Conservation (phyloP, 2,113 vertebrate species). For the Ceyx cyanopectus region DNA sequence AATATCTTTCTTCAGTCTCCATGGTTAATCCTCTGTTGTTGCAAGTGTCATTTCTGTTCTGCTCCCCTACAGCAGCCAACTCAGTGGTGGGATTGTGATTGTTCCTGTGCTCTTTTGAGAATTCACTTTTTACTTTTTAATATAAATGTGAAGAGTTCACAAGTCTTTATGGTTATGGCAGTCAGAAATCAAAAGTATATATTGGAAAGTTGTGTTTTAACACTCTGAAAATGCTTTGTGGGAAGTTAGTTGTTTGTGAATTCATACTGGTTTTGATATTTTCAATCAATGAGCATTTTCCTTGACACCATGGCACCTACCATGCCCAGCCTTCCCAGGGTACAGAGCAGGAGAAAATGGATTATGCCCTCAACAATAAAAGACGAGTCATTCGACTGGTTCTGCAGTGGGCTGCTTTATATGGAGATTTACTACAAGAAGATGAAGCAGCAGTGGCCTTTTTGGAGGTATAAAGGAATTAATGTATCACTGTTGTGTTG, state of each 20-base stretch:
- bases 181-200: background rate
- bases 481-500: background rate
- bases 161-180: background rate
- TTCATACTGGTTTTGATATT: background rate
- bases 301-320: slow-evolving; percentile 90
- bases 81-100: slow-evolving; percentile 50
- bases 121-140: slow-evolving; percentile 9
- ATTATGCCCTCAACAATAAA: slow-evolving; percentile 97
- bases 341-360: slow-evolving; percentile 94
- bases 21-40: background rate
- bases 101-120: slow-evolving; percentile 34
- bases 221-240: background rate
- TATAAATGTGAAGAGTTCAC: background rate
- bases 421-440: slow-evolving; percentile 89
- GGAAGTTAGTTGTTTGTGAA: background rate
- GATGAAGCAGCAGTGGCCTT: slow-evolving; percentile 89
- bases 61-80: slow-evolving; percentile 18
- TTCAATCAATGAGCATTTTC: slow-evolving; percentile 58
- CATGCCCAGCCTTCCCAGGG: slow-evolving; percentile 94
- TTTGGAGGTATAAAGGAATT: slow-evolving; percentile 82
- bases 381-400: slow-evolving; percentile 91
- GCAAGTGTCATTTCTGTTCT: background rate
- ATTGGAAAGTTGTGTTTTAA: background rate
- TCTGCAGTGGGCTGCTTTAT: slow-evolving; percentile 87
- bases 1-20: background rate